Evolutionary conservation across 1,140 invertebrate genomes (phyloP).

Genomic region (Drosophila watanabei): DNA sequence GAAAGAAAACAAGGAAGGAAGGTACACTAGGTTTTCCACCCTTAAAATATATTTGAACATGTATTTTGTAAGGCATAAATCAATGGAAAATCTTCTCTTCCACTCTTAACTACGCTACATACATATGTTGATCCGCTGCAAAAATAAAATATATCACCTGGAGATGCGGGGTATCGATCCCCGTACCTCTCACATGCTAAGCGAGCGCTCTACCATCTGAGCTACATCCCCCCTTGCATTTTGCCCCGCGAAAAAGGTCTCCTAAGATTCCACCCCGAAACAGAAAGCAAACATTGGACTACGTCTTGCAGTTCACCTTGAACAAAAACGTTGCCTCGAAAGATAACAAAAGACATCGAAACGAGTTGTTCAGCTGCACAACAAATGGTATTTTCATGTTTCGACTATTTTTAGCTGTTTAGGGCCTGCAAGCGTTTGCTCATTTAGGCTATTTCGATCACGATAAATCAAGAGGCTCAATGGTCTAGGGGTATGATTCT

Average conservation of each 20-base stretch:
- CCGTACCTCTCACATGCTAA: slow-evolving; percentile 94
- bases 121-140: no score
- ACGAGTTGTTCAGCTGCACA: slow-evolving; percentile 52
- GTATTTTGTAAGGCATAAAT: neutral
- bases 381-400: slow-evolving; percentile 21
- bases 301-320: slow-evolving; percentile 36
- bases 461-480: slow-evolving; percentile 87
- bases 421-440: neutral
- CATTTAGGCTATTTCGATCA: slow-evolving; percentile 12
- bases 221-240: slow-evolving; percentile 88
- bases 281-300: neutral
- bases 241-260: neutral
- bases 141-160: slow-evolving; percentile 87
- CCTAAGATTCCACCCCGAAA: neutral
- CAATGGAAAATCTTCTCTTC: no score
- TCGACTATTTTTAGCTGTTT: slow-evolving; percentile 14
- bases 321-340: slow-evolving; percentile 1
- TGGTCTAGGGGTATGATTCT: slow-evolving; percentile 97
- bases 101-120: neutral
- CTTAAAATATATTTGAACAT: neutral
- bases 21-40: no score
- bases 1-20: neutral
- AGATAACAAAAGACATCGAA: slow-evolving; percentile 39
- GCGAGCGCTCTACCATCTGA: slow-evolving; percentile 95
- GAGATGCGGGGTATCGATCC: slow-evolving; percentile 87